Percentiles rank a stretch among this genome's conserved stretches.
Evolutionary conservation across 1,140 invertebrate genomes (phyloP).

Genomic region (Drosophila chauvacae): DNA sequence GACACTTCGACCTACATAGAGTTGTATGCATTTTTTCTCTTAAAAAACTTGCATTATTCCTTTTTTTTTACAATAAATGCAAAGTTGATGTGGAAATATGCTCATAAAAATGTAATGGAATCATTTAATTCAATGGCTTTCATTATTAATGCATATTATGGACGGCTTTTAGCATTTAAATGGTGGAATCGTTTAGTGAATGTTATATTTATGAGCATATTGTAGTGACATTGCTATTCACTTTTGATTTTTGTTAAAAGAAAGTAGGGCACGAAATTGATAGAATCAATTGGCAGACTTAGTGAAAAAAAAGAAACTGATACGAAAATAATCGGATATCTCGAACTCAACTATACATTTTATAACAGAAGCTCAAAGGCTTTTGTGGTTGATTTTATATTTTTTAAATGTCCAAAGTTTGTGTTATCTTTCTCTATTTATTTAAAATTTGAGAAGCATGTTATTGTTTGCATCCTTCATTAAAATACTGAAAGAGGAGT

Average conservation of each 20-base stretch:
- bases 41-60: background rate
- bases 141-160: conserved; percentile 12
- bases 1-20: background rate
- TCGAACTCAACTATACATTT: background rate
- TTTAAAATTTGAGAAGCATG: background rate
- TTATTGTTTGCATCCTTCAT: background rate
- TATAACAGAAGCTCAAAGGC: background rate
- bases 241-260: background rate
- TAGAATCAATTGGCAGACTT: background rate
- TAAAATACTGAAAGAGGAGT: background rate
- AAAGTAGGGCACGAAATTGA: background rate
- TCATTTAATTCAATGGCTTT: conserved; percentile 25
- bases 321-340: background rate
- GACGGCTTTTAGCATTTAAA: conserved; percentile 1
- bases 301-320: too few species aligned
- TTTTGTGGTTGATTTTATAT: background rate
- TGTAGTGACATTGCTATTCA: background rate
- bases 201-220: background rate
- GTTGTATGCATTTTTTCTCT: background rate
- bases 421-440: background rate
- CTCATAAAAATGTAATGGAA: conserved; percentile 25
- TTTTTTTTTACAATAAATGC: background rate
- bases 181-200: conserved; percentile 5
- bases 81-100: background rate
- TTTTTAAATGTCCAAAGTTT: too few species aligned